Base-by-base conservation (phyloP, 1,140 invertebrate genomes). In the Drosophila biarmipes region DNA sequence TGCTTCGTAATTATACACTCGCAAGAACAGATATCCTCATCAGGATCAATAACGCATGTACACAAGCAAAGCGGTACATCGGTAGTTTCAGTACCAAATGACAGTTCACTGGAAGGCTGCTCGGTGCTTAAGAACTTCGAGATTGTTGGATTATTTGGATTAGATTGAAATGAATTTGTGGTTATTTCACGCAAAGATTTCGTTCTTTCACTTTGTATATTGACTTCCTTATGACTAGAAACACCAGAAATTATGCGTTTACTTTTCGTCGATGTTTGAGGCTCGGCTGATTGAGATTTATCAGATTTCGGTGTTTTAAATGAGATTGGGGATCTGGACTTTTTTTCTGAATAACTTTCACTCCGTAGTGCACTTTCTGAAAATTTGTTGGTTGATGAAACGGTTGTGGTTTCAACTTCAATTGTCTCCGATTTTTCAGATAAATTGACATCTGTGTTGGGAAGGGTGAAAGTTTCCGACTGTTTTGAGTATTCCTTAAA, bases 11-110 rank as follows among this genome's bases (percentile, higher is more conserved):
- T 53, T 38, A 7, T n/a, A 10, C 51, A 53, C 11, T 7, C 21
- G 15, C 51, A 53, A 14, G 51, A 53, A 19, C 51, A 53, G 8
- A 53, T 24, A 21, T 53, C 51, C 31, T 53, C 51, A 21, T 53
- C 51, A 11, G 51, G 51, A 24, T 53, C 51, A 24, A 53, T 37
- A 15, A 53, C 34, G 34, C 51, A 53, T 15, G 31, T 53, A 37
- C 51, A 53, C 19, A 53, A 38, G 10, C 51, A 53, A 38, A 53
- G 19, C 19, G 14, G 19, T n/a, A 2, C 19, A 2, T 53, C 19
- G 3, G 35, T 38, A 17, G 24, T 15, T 5, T 6, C 19, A 21
- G 17, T 21, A 6, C 17, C 1, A 5, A 12, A 11, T 45, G 42
- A 14, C 5, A 14, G 42, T 11, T 45, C 42, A 17, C 3, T 17